A percentile compares a stretch with the other conserved stretches of the same genome.
phyloP scores from a whole-genome alignment of 2,888 invertebrate genomes.

The Andrena bicolor region DNA sequence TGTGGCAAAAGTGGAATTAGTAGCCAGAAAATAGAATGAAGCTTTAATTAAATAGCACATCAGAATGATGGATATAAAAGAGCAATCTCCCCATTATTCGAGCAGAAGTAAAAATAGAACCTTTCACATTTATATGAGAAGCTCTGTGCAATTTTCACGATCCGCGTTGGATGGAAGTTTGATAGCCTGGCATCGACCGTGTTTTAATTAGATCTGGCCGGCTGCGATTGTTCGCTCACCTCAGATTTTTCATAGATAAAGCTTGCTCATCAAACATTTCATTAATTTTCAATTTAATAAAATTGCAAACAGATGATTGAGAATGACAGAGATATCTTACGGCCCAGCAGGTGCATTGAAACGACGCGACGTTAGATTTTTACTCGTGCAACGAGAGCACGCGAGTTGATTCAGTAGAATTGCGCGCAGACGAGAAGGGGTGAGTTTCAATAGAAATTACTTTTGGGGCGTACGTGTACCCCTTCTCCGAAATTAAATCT shows the following conservation, averaged over 20 bases:
- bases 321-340: no score
- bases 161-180: no score
- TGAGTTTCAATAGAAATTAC: slow-evolving; percentile 18
- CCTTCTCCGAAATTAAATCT: slow-evolving; percentile 9
- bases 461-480: not conserved
- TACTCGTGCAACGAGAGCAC: not conserved
- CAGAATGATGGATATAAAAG: not conserved
- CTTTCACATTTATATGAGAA: not conserved
- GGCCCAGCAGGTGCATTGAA: not conserved
- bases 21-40: not conserved
- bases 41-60: not conserved
- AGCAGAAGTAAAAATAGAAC: not conserved
- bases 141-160: no score
- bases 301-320: no score
- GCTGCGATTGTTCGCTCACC: no score
- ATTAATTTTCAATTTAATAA: no score
- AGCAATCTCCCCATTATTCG: not conserved
- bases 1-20: not conserved
- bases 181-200: no score
- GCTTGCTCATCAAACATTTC: no score
- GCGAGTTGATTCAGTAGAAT: slow-evolving; percentile 4
- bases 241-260: no score
- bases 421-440: no score
- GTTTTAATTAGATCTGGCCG: no score
- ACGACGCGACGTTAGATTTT: not conserved